These are phyloP conservation scores for Pseudachorutes palmiensis DNA, from an alignment of 1,140 invertebrate species.

Conservation along the genomic window DNA sequence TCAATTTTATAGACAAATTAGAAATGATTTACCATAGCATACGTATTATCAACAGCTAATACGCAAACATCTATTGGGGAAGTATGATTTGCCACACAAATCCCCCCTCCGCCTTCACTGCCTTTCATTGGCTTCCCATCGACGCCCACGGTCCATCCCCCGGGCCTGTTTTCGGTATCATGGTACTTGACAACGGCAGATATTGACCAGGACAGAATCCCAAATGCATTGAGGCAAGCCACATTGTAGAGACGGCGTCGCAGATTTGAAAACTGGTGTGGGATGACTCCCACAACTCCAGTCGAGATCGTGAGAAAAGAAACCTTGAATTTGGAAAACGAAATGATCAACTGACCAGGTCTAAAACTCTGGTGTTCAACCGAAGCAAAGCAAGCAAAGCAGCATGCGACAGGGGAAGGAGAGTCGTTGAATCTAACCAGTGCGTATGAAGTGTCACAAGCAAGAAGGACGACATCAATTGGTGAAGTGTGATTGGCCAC, in stretches of 20 bases:
- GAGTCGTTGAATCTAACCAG: slow-evolving; percentile 55
- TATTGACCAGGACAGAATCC: slow-evolving; percentile 62
- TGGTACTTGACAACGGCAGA: slow-evolving; percentile 66
- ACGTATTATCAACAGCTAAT: slow-evolving; percentile 93
- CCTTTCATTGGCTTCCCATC: background rate
- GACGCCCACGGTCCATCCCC: slow-evolving; percentile 10
- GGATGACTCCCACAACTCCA: slow-evolving; percentile 56
- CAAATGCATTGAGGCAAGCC: slow-evolving; percentile 60
- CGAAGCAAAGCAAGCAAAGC: slow-evolving; percentile 5
- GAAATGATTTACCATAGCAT: slow-evolving; percentile 43
- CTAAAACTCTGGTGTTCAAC: background rate
- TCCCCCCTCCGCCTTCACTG: slow-evolving; percentile 51
- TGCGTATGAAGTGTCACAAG: slow-evolving; percentile 96
- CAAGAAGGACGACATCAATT: slow-evolving; percentile 92
- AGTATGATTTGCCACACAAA: slow-evolving; percentile 99
- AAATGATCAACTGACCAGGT: background rate
- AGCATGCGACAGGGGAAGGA: slow-evolving; percentile 5
- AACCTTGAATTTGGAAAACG: slow-evolving; percentile 30
- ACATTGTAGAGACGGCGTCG: slow-evolving; percentile 48
- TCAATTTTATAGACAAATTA: slow-evolving; percentile 1
- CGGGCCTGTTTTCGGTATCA: slow-evolving; percentile 54
- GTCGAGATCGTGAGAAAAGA: slow-evolving; percentile 49
- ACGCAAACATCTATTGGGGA: slow-evolving; percentile 96
- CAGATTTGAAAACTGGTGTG: slow-evolving; percentile 49
- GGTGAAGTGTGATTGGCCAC: slow-evolving; percentile 99